phyloP scores from a whole-genome alignment of 1,140 invertebrate genomes.

The Micrasema longulum region DNA sequence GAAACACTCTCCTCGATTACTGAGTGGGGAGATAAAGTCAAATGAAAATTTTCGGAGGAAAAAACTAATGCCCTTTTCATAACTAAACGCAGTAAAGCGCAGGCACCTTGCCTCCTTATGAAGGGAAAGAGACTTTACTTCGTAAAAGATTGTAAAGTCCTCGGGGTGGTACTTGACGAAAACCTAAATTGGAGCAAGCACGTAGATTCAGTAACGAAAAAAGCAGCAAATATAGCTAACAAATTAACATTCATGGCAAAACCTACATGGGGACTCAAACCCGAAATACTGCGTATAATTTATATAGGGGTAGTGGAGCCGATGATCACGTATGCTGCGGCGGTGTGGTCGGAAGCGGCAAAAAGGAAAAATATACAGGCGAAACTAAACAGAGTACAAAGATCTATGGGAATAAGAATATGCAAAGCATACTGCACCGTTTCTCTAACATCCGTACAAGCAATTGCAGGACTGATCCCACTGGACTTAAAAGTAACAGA shows the following conservation, averaged over 20 bases:
- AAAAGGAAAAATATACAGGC: neutral
- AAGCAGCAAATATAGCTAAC: neutral
- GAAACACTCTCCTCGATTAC: neutral
- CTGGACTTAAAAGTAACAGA: neutral
- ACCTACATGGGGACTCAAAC: neutral
- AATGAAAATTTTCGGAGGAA: neutral
- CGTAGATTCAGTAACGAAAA: constrained; percentile 3
- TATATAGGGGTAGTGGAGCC: neutral
- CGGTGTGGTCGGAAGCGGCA: neutral
- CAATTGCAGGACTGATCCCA: neutral
- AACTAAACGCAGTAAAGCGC: neutral
- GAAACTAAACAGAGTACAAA: constrained; percentile 2
- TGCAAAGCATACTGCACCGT: constrained; percentile 9
- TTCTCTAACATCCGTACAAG: constrained; percentile 8
- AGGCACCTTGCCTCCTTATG: neutral
- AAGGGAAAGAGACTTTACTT: neutral
- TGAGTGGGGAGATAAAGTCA: neutral
- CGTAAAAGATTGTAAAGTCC: constrained; percentile 1
- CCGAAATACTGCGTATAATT: neutral
- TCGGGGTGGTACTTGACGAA: neutral
- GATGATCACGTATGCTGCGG: neutral
- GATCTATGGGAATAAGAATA: constrained; percentile 8
- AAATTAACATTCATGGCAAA: constrained; percentile 6
- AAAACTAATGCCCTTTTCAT: constrained; percentile 15
- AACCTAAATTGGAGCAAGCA: neutral